phyloP scores from a whole-genome alignment of 2,797 vertebrate genomes.

The Poeciliopsis presidionis region DNA sequence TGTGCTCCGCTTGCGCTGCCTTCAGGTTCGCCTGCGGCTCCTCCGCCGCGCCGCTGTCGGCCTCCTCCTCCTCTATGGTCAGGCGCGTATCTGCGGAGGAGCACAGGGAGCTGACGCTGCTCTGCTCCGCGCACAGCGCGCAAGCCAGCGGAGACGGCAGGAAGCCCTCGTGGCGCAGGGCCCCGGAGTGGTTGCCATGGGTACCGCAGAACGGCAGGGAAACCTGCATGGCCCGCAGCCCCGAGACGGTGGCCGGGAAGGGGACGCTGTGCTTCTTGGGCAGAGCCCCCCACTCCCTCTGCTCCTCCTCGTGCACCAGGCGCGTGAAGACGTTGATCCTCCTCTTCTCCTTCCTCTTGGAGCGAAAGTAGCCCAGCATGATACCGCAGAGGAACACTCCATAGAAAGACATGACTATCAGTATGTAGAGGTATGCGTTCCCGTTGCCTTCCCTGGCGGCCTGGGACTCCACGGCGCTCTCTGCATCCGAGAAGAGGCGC shows the following conservation, averaged over 20 bases:
- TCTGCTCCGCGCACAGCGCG: constrained; percentile 89
- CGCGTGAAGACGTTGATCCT: constrained; percentile 85
- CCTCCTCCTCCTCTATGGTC: constrained; percentile 92
- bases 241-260: constrained; percentile 66
- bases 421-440: constrained; percentile 90
- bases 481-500: constrained; percentile 21
- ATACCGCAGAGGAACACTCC: constrained; percentile 91
- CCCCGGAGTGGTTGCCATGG: constrained; percentile 65
- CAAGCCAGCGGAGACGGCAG: constrained; percentile 86
- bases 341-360: constrained; percentile 89
- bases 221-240: constrained; percentile 78
- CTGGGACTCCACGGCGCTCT: constrained; percentile 20
- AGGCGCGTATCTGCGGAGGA: constrained; percentile 91
- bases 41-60: constrained; percentile 82
- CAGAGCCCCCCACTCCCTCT: constrained; percentile 89
- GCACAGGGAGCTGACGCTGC: constrained; percentile 91
- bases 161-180: constrained; percentile 78
- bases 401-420: constrained; percentile 94
- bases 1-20: constrained; percentile 35
- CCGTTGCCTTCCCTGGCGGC: constrained; percentile 62
- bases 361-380: constrained; percentile 92
- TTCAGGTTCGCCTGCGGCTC: constrained; percentile 71
- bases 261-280: constrained; percentile 81
- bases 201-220: constrained; percentile 77
- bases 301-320: constrained; percentile 90